Percentiles rank a stretch among this genome's conserved stretches.
Conservation (phyloP, 2,113 vertebrate species). For the Apteryx mantelli region DNA sequence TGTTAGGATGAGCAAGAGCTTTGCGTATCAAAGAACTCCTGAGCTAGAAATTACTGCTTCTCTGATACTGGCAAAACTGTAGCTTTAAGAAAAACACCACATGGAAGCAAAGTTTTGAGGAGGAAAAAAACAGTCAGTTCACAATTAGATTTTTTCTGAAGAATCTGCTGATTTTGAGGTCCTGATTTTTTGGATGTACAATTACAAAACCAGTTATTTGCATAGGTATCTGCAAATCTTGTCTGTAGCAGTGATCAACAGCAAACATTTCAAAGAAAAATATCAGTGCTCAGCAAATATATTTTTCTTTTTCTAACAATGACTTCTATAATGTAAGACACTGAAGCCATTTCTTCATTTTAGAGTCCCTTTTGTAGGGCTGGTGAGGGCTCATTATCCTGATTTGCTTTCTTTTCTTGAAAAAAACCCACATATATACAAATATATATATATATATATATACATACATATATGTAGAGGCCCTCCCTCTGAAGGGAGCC, state of each 20-base stretch:
- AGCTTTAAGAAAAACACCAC: not conserved
- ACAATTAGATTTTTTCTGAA: not conserved
- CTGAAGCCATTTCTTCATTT: not conserved
- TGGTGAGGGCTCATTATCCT: not conserved
- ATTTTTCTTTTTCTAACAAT: not conserved
- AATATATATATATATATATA: too few species aligned
- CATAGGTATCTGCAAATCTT: not conserved
- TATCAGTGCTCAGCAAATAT: rapidly evolving
- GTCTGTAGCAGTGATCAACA: not conserved
- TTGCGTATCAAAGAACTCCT: not conserved
- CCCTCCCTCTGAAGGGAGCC: not conserved
- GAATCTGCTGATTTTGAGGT: not conserved
- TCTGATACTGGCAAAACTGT: not conserved
- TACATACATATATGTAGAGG: not conserved
- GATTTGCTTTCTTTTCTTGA: not conserved
- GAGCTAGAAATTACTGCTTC: not conserved
- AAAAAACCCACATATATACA: not conserved
- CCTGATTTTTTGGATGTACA: not conserved
- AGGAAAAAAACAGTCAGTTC: not conserved
- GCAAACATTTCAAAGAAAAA: not conserved
- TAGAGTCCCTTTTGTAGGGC: not conserved
- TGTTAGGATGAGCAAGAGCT: not conserved
- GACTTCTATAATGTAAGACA: not conserved
- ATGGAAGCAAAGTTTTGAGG: not conserved
- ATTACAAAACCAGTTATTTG: not conserved